These are phyloP conservation scores for Aphelocoma coerulescens DNA, from an alignment of 2,113 vertebrate species.

Conservation along the genomic window DNA sequence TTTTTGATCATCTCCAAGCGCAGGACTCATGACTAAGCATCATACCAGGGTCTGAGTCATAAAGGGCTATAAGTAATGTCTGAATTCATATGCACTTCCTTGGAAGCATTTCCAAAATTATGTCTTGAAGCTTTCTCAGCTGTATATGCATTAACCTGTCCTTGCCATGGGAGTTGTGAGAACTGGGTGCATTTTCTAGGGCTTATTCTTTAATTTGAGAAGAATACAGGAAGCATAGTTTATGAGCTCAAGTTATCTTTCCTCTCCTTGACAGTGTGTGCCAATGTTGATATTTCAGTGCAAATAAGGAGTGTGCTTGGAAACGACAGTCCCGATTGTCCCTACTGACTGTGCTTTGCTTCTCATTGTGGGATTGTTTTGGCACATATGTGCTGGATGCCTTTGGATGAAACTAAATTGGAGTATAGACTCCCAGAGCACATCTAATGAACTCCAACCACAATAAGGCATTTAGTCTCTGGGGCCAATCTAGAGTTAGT, in stretches of 20 bases:
- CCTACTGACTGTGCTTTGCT: not conserved
- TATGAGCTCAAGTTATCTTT: not conserved
- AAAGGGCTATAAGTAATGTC: not conserved
- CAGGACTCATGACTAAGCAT: not conserved
- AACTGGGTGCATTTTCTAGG: not conserved
- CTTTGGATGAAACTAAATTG: not conserved
- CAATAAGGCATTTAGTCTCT: not conserved
- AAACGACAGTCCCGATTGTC: fast-evolving
- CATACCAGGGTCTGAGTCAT: not conserved
- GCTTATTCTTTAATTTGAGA: not conserved
- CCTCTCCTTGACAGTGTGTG: not conserved
- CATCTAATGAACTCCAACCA: not conserved
- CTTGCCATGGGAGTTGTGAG: not conserved
- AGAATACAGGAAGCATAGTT: not conserved
- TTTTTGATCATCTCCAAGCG: not conserved
- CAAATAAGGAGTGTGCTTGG: not conserved
- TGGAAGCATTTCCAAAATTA: not conserved
- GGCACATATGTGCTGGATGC: not conserved
- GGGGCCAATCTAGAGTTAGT: not conserved
- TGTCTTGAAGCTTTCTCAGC: not conserved
- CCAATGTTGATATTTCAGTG: not conserved
- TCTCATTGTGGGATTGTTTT: not conserved
- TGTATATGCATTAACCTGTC: not conserved
- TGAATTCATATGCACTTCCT: not conserved
- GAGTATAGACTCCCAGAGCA: not conserved